These are phyloP conservation scores for Danaus chrysippus DNA, from an alignment of 2,888 invertebrate species.

Conservation along the genomic window DNA sequence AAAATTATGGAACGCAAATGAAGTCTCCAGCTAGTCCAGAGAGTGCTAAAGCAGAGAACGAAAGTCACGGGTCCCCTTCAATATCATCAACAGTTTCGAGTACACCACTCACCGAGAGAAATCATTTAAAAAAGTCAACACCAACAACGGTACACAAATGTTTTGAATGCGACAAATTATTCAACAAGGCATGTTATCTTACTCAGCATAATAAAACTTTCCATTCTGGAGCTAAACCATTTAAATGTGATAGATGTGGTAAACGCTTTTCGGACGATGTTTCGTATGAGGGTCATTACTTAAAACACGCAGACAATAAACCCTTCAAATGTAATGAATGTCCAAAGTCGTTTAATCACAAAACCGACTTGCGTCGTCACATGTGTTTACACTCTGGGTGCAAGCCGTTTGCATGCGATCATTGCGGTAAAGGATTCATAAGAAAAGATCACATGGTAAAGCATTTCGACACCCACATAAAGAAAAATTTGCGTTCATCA, in stretches of 20 bases:
- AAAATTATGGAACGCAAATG: constrained; percentile 71
- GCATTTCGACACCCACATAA: constrained; percentile 89
- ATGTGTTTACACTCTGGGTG: constrained; percentile 92
- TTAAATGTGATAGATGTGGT: constrained; percentile 90
- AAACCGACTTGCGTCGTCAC: constrained; percentile 92
- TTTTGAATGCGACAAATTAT: constrained; percentile 89
- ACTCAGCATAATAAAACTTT: constrained; percentile 95
- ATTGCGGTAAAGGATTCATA: constrained; percentile 92
- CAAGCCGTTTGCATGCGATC: constrained; percentile 89
- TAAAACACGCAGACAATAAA: constrained; percentile 89
- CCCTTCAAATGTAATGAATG: constrained; percentile 92
- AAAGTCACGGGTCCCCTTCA: constrained; percentile 55
- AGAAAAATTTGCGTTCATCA: constrained; percentile 71
- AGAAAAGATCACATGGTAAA: constrained; percentile 95
- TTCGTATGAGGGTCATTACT: constrained; percentile 85
- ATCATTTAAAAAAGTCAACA: constrained; percentile 57
- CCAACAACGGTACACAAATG: constrained; percentile 81
- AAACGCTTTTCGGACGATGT: constrained; percentile 88
- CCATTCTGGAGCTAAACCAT: constrained; percentile 92
- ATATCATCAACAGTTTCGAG: constrained; percentile 64
- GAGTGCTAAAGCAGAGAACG: constrained; percentile 65
- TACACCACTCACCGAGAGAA: constrained; percentile 67
- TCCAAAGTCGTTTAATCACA: constrained; percentile 94
- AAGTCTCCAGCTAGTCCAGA: constrained; percentile 74
- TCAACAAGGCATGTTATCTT: constrained; percentile 91